Evolutionary conservation across 2,113 vertebrate species (phyloP).

Genomic region (Hemibagrus wyckioides): DNA sequence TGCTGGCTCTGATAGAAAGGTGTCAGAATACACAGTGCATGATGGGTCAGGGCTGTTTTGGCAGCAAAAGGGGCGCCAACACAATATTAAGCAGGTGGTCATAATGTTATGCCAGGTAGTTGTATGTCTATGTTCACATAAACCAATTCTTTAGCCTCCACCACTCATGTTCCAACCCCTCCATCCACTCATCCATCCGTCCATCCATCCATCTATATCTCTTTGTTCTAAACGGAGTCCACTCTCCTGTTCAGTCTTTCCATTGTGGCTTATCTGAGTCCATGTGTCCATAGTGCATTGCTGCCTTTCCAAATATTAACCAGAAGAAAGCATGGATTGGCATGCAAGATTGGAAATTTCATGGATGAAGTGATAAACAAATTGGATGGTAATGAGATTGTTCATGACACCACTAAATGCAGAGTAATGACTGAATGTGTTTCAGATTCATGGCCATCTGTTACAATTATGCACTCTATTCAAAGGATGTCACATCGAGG

Average conservation of each 20-base stretch:
- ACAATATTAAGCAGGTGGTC: no score
- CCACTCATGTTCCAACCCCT: background rate
- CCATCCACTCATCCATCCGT: background rate
- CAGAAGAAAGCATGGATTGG: constrained; percentile 13
- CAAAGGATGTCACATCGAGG: constrained; percentile 13
- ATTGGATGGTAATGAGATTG: constrained; percentile 38
- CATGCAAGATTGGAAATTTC: constrained; percentile 44
- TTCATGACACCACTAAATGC: constrained; percentile 32
- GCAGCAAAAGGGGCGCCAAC: no score
- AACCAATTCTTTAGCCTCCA: background rate
- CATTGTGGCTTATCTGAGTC: background rate
- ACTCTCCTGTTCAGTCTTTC: background rate
- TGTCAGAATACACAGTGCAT: no score
- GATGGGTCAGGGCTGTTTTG: no score
- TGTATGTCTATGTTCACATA: background rate
- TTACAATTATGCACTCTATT: constrained; percentile 21
- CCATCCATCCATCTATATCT: background rate
- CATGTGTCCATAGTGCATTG: background rate
- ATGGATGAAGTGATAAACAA: constrained; percentile 48
- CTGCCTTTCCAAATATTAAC: constrained; percentile 34
- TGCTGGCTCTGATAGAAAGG: no score
- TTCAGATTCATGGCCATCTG: constrained; percentile 36
- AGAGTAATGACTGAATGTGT: constrained; percentile 9
- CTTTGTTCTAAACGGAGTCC: background rate
- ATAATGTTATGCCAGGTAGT: no score